A percentile compares a stretch with the other conserved stretches of the same genome.
These are phyloP conservation scores for Drosophila sechellia DNA, from an alignment of 1,140 invertebrate species.

Conservation along the genomic window DNA sequence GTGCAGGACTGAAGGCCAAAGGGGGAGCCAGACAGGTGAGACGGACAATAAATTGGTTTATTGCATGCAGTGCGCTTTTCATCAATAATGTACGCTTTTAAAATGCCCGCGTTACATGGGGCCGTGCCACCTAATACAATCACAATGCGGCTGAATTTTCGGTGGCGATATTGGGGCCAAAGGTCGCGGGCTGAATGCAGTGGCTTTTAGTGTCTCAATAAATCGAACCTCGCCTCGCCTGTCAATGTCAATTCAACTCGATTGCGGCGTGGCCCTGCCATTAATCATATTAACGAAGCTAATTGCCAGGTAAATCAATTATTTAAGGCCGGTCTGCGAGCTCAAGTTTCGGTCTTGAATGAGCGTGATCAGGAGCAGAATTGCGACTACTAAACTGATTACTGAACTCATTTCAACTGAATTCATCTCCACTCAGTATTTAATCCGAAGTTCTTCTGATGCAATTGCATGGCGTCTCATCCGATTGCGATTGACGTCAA, in stretches of 20 bases:
- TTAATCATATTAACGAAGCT: slow-evolving; percentile 55
- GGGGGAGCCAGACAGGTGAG: slow-evolving; percentile 7
- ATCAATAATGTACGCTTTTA: slow-evolving; percentile 55
- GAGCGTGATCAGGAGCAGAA: neutral
- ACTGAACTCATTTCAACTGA: neutral
- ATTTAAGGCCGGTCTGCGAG: slow-evolving; percentile 8
- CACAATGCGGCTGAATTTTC: slow-evolving; percentile 14
- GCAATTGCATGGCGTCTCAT: slow-evolving; percentile 1
- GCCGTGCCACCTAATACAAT: slow-evolving; percentile 41
- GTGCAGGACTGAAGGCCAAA: neutral
- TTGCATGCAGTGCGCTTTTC: slow-evolving; percentile 51
- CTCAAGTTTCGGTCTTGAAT: slow-evolving; percentile 4
- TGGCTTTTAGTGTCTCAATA: slow-evolving; percentile 44
- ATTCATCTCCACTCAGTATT: neutral
- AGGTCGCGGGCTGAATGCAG: slow-evolving; percentile 30
- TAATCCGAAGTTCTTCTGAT: neutral
- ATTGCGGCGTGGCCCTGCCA: slow-evolving; percentile 30
- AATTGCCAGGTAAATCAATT: slow-evolving; percentile 52
- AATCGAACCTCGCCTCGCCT: slow-evolving; percentile 13
- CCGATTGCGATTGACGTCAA: slow-evolving; percentile 31
- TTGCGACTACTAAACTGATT: slow-evolving; percentile 3
- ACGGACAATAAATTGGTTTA: slow-evolving; percentile 63
- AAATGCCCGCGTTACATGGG: slow-evolving; percentile 14
- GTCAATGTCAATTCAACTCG: slow-evolving; percentile 21
- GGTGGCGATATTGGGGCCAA: slow-evolving; percentile 28